Base-by-base conservation (phyloP, 2,797 vertebrate species). In the Xenentodon cancila region DNA sequence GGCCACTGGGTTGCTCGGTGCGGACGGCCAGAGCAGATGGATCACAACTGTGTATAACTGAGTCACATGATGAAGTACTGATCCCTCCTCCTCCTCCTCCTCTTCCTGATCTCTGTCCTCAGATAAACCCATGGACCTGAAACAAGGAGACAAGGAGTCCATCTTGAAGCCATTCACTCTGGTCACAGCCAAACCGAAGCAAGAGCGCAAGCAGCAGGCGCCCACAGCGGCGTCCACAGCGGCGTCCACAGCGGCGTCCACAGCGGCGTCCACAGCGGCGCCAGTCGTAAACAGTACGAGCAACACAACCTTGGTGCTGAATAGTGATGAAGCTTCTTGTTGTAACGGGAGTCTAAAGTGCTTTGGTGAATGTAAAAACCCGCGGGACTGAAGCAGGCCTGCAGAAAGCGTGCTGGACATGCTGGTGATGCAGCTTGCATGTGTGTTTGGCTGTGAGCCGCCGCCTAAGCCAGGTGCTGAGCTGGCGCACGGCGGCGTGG, bases 111-210 rank as follows among this genome's bases (percentile, higher is more conserved):
- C 62, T 73, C 53, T 89, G 73, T 84, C 84, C 85, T 86, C 84
- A 93, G 92, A 90, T 80, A 92, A 92, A 90, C 85, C 72, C 73
- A 84, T 85, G 73, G 85, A 89, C 71, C 79, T 87, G 43, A 92
- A 88, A 77, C 81, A 88, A 73, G 80, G 77, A 68, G 84, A 85
- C 60, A 90, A 91, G 61, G 86, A 84, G 56, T 86, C 89, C 84
- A 86, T 92, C 80, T 79, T 91, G 84, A 91, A 88, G 71, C 75
- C 66, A 18, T 81, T 91, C 64, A 64, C 80, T 19, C 37, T 60
- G 45, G 90, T 89, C 77, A 92, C 92, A 42, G 75, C 77, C 72
- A 93, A 91, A 71, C 91, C 92, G 12, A 92, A 89, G 78, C 89
- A 81, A 21, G 88, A 91, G 49, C 79, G 67, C 17, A 77, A 63